Conservation (phyloP, 2,797 vertebrate genomes). For the Anabacerthia variegaticeps region DNA sequence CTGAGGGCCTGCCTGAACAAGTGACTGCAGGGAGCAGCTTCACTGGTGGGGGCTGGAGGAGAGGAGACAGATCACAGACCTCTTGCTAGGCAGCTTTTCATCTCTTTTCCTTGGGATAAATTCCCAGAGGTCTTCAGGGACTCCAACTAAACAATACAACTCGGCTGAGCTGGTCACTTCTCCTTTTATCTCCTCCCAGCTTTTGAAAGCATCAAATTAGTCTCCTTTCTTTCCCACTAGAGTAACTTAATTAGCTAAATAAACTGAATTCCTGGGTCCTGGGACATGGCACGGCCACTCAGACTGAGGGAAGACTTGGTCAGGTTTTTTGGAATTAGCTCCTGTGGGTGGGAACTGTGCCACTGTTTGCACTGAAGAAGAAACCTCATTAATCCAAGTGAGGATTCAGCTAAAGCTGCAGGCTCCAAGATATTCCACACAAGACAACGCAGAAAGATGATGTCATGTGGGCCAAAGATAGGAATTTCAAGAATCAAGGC, state of each 20-base stretch:
- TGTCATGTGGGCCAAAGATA: background rate
- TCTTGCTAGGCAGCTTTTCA: background rate
- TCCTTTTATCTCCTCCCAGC: constrained; percentile 25
- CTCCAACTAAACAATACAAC: constrained; percentile 9
- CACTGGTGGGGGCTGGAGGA: background rate
- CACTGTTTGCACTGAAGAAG: background rate
- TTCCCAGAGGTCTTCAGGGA: background rate
- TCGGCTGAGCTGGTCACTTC: background rate
- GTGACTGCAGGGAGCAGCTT: background rate
- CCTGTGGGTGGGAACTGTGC: background rate
- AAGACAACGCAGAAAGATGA: background rate
- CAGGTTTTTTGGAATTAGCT: background rate
- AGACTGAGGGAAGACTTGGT: background rate
- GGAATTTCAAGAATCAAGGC: background rate
- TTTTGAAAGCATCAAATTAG: background rate
- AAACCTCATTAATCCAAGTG: background rate
- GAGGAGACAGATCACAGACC: background rate
- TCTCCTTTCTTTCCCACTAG: background rate
- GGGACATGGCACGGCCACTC: background rate
- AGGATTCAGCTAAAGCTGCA: background rate
- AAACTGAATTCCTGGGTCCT: background rate
- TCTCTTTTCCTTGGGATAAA: background rate
- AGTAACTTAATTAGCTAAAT: background rate
- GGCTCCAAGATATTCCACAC: background rate
- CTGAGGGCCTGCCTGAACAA: background rate